phyloP scores from a whole-genome alignment of 2,113 vertebrate species.

The Nymphicus hollandicus region DNA sequence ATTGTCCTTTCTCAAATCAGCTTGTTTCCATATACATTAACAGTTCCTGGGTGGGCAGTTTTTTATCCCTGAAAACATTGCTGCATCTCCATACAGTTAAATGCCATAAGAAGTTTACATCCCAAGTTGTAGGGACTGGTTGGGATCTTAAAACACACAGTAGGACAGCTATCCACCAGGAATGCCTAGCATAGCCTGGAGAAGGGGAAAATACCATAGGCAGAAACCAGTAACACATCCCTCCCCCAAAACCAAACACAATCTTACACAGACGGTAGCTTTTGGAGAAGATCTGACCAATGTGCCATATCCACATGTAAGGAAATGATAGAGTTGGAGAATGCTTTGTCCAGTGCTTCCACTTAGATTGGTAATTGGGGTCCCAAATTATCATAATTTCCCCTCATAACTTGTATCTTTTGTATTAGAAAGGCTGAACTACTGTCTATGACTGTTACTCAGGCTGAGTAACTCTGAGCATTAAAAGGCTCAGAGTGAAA shows the following conservation, averaged over 20 bases:
- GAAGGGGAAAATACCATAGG: not conserved
- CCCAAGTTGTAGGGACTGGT: not conserved
- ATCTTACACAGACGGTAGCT: not conserved
- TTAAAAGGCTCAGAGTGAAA: not conserved
- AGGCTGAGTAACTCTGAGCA: not conserved
- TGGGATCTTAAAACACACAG: not conserved
- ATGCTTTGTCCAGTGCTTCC: not conserved
- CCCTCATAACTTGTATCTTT: not conserved
- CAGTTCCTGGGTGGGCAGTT: not conserved
- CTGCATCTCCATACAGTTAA: not conserved
- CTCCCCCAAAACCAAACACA: not conserved
- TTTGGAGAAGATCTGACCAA: not conserved
- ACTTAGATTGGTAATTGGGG: not conserved
- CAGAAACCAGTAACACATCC: not conserved
- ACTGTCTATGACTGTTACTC: not conserved
- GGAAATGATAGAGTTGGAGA: not conserved
- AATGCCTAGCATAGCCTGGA: not conserved
- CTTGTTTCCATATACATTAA: not conserved
- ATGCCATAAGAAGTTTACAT: not conserved
- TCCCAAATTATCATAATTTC: not conserved
- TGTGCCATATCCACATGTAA: not conserved
- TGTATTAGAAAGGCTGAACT: not conserved
- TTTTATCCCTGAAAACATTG: not conserved
- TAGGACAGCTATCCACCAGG: not conserved
- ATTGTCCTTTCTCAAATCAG: not conserved